These are phyloP conservation scores for Drosophila kikkawai DNA, from an alignment of 1,140 invertebrate genomes.

Conservation along the genomic window DNA sequence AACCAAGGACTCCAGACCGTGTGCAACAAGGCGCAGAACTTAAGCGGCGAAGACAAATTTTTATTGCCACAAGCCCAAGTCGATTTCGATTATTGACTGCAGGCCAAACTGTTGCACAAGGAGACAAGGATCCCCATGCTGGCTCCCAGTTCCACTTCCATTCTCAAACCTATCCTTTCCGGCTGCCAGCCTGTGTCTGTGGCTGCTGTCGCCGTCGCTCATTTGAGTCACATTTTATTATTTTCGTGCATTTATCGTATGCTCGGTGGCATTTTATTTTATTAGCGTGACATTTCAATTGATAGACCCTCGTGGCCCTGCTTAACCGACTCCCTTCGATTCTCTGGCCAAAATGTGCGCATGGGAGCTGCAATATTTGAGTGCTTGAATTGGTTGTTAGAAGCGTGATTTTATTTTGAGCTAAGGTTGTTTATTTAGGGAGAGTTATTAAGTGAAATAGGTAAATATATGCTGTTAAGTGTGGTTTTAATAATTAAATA, in stretches of 20 bases:
- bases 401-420: background rate
- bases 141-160: background rate
- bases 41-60: constrained; percentile 67
- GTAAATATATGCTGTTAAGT: background rate
- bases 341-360: constrained; percentile 31
- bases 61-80: constrained; percentile 68
- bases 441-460: background rate
- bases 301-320: constrained; percentile 54
- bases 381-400: constrained; percentile 11
- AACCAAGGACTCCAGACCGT: constrained; percentile 7
- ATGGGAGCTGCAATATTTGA: constrained; percentile 20
- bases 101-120: constrained; percentile 64
- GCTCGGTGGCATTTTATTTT: constrained; percentile 76
- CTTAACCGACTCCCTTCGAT: constrained; percentile 32
- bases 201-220: constrained; percentile 69
- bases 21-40: constrained; percentile 79
- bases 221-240: constrained; percentile 83
- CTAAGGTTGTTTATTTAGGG: background rate
- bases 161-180: constrained; percentile 17
- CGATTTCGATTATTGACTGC: constrained; percentile 69
- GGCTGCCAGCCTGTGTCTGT: constrained; percentile 35
- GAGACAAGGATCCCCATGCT: constrained; percentile 12
- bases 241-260: constrained; percentile 81
- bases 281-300: constrained; percentile 81
- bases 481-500: background rate